Evolutionary conservation across 2,797 vertebrate genomes (phyloP).

Genomic region (Chlorospingus flavigularis): DNA sequence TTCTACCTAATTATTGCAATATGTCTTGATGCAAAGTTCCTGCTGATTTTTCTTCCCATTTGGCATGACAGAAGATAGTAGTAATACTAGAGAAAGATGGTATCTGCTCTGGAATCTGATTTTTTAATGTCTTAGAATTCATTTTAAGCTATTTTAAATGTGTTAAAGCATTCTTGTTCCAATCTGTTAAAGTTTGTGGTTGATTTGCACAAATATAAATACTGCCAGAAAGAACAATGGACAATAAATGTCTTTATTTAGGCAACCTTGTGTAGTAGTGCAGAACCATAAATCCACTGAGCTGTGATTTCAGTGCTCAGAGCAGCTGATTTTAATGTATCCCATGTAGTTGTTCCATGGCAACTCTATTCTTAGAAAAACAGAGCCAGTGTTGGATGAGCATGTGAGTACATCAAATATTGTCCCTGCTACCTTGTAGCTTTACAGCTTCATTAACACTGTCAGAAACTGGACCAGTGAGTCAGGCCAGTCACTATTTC

Average conservation of each 20-base stretch:
- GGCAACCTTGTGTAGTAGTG: not conserved
- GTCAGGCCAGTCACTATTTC: not conserved
- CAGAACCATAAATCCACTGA: conserved; percentile 21
- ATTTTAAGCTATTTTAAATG: not conserved
- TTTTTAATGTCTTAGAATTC: not conserved
- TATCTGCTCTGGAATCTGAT: not conserved
- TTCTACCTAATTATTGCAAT: not conserved
- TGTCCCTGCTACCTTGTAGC: not conserved
- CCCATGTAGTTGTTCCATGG: not conserved
- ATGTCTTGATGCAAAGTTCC: not conserved
- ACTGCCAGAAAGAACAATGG: not conserved
- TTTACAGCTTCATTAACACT: not conserved
- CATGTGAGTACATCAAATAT: conserved; percentile 21
- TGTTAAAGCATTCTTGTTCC: not conserved
- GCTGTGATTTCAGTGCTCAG: not conserved
- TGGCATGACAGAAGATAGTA: not conserved
- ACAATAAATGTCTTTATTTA: not conserved
- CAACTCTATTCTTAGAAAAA: conserved; percentile 21
- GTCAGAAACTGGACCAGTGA: not conserved
- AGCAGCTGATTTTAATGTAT: not conserved
- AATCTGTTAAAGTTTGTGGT: not conserved
- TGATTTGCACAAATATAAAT: not conserved
- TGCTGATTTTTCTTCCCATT: not conserved
- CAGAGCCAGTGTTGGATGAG: not conserved
- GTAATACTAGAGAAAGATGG: not conserved